These are phyloP conservation scores for Lota lota DNA, from an alignment of 2,113 vertebrate species.

Conservation along the genomic window DNA sequence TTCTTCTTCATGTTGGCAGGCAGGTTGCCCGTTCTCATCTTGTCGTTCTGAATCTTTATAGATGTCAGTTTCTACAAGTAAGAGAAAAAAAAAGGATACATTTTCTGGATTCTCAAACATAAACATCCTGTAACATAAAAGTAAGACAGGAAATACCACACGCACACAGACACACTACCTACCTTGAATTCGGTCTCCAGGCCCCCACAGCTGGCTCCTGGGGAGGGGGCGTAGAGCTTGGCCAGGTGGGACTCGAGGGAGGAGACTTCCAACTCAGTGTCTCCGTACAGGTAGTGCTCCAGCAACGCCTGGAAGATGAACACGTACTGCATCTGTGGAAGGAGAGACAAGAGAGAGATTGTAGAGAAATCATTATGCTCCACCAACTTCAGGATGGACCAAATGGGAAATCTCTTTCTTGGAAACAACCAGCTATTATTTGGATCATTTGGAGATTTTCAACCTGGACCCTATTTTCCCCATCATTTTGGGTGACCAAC, in stretches of 20 bases:
- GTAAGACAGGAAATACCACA: neutral
- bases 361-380: neutral
- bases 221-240: slow-evolving; percentile 92
- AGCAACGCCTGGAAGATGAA: slow-evolving; percentile 98
- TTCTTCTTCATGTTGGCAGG: slow-evolving; percentile 99
- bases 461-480: no score
- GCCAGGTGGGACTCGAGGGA: slow-evolving; percentile 93
- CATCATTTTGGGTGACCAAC: no score
- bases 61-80: slow-evolving; percentile 88
- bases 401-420: no score
- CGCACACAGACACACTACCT: neutral
- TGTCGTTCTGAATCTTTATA: slow-evolving; percentile 99
- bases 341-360: neutral
- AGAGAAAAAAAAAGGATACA: neutral
- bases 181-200: slow-evolving; percentile 99
- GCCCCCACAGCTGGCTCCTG: slow-evolving; percentile 88
- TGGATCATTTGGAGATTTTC: no score
- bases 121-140: no score
- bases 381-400: neutral
- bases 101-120: neutral
- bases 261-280: slow-evolving; percentile 97
- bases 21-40: slow-evolving; percentile 97
- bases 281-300: slow-evolving; percentile 96
- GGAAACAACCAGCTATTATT: no score
- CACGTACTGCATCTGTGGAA: slow-evolving; percentile 95